These are phyloP conservation scores for Tachycineta bicolor DNA, from an alignment of 2,113 vertebrate species.

Conservation along the genomic window DNA sequence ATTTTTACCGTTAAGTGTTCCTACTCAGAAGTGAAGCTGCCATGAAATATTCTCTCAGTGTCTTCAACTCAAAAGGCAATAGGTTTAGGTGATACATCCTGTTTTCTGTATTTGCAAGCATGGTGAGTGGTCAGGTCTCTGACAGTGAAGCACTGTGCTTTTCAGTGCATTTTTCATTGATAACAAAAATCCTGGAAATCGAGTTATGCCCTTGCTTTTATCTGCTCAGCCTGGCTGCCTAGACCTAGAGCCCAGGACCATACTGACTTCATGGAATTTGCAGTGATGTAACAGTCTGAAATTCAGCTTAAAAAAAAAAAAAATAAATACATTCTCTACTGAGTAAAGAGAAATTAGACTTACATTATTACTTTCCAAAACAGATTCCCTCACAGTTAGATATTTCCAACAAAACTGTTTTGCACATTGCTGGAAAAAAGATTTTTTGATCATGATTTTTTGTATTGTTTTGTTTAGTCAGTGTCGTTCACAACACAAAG, in stretches of 20 bases:
- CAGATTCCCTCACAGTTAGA: background rate
- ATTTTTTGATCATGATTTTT: constrained; percentile 1
- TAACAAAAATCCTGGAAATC: background rate
- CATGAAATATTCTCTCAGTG: background rate
- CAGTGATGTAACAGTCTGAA: background rate
- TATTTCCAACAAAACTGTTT: background rate
- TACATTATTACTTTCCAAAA: background rate
- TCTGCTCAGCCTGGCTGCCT: background rate
- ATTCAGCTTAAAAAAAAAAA: background rate
- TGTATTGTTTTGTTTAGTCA: constrained; percentile 20
- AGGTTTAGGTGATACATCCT: background rate
- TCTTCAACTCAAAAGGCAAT: background rate
- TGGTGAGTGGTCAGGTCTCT: background rate
- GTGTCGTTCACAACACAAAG: constrained; percentile 46
- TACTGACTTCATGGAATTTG: background rate
- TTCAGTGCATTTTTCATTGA: background rate
- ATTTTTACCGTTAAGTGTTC: background rate
- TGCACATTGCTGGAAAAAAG: constrained; percentile 15
- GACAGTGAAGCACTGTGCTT: background rate
- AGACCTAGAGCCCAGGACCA: background rate
- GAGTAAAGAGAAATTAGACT: background rate
- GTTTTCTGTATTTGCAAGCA: background rate
- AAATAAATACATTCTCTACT: background rate
- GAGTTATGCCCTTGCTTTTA: background rate
- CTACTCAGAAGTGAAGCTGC: background rate